These are phyloP conservation scores for Sisor rabdophorus DNA, from an alignment of 2,113 vertebrate genomes.

Conservation along the genomic window DNA sequence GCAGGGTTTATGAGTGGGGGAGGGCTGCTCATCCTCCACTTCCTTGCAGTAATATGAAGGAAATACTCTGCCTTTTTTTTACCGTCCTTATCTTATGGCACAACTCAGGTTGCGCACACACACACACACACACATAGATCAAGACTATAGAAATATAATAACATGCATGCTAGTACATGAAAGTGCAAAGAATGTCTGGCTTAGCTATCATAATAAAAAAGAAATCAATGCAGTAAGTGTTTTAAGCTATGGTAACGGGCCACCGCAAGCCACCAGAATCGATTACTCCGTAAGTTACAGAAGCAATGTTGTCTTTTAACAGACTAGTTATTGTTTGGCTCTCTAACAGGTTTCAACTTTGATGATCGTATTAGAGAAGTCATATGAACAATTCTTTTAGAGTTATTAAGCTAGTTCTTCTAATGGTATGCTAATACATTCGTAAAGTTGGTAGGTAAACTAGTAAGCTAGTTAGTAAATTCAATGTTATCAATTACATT, in stretches of 20 bases:
- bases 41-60: conserved; percentile 2
- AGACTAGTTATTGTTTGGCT: no score
- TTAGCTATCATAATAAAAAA: not conserved
- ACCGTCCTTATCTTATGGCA: conserved; percentile 2
- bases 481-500: no score
- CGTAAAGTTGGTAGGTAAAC: no score
- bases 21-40: conserved; percentile 12
- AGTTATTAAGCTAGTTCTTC: no score
- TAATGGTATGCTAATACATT: no score
- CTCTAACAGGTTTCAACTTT: no score
- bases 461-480: no score
- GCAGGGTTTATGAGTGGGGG: conserved; percentile 26
- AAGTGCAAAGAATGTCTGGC: not conserved
- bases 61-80: conserved; percentile 10
- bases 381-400: no score
- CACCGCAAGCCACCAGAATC: not conserved
- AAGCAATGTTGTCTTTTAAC: not conserved
- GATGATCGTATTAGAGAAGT: no score
- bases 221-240: not conserved
- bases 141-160: conserved; percentile 1
- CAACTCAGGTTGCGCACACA: not conserved
- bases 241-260: not conserved
- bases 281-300: not conserved
- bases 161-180: no score
- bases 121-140: not conserved